Percentiles rank a stretch among this genome's conserved stretches.
These are phyloP conservation scores for Emmelina monodactyla DNA, from an alignment of 2,888 invertebrate species.

Conservation along the genomic window DNA sequence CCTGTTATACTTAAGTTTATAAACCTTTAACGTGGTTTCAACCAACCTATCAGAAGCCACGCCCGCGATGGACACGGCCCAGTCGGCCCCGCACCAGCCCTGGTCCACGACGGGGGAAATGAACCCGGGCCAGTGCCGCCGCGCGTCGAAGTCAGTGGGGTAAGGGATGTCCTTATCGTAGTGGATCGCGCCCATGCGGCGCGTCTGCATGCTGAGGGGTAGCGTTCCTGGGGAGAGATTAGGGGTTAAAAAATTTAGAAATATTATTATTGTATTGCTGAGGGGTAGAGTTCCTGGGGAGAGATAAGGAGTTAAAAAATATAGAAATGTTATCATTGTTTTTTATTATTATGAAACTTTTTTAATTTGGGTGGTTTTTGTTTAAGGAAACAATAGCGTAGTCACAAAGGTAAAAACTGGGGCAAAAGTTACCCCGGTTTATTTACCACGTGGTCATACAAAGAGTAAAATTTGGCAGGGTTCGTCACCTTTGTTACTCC, in stretches of 20 bases:
- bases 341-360: too few species aligned
- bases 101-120: constrained; percentile 78
- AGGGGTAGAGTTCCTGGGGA: not conserved
- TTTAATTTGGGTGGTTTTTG: too few species aligned
- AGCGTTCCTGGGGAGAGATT: constrained; percentile 53
- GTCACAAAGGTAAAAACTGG: too few species aligned
- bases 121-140: constrained; percentile 75
- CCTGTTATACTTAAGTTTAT: not conserved
- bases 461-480: too few species aligned
- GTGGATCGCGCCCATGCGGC: constrained; percentile 67
- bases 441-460: too few species aligned
- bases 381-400: too few species aligned
- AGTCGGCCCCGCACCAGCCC: constrained; percentile 87
- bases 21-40: too few species aligned
- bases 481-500: too few species aligned
- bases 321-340: too few species aligned
- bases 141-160: constrained; percentile 79
- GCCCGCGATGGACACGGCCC: constrained; percentile 88
- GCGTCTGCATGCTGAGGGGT: constrained; percentile 52
- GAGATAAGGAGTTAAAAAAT: too few species aligned
- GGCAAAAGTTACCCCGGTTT: too few species aligned
- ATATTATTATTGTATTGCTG: not conserved
- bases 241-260: constrained; percentile 5
- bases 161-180: constrained; percentile 68
- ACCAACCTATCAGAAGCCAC: constrained; percentile 78